Percentiles rank a stretch among this genome's conserved stretches.
These are phyloP conservation scores for Sarcophaga carnaria DNA, from an alignment of 2,888 invertebrate genomes.

Conservation along the genomic window DNA sequence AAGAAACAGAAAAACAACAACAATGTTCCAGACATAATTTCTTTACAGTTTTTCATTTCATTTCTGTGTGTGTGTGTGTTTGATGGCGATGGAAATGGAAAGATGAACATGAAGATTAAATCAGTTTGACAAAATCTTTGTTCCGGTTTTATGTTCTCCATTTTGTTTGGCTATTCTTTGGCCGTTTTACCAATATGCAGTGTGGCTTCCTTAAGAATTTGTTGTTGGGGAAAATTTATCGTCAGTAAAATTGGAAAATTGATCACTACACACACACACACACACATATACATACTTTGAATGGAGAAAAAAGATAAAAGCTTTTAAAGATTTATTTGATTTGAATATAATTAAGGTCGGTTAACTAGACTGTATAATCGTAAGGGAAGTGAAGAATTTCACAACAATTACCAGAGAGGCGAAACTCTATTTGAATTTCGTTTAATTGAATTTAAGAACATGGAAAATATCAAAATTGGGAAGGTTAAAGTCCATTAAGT, in stretches of 20 bases:
- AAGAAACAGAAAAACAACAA: not conserved
- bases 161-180: conserved; percentile 16
- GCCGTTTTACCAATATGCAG: conserved; percentile 21
- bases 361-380: no score
- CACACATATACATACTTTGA: not conserved
- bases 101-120: conserved; percentile 41
- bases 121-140: conserved; percentile 60
- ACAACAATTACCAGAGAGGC: no score
- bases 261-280: not conserved
- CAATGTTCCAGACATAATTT: conserved; percentile 56
- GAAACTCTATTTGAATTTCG: no score
- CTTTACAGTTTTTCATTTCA: conserved; percentile 8
- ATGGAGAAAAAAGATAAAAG: not conserved
- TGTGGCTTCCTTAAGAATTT: conserved; percentile 16
- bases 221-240: conserved; percentile 41
- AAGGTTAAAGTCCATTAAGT: no score
- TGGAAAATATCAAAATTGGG: no score
- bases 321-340: not conserved
- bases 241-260: conserved; percentile 52
- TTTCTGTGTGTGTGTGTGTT: not conserved
- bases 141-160: conserved; percentile 30
- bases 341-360: conserved; percentile 12
- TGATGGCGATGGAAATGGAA: no score
- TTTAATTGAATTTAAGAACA: no score
- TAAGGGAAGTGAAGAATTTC: no score